Evolutionary conservation across 2,888 invertebrate species (phyloP), one percentile per base, ranked within the genome.

Genomic region (Eupithecia subfuscata): DNA sequence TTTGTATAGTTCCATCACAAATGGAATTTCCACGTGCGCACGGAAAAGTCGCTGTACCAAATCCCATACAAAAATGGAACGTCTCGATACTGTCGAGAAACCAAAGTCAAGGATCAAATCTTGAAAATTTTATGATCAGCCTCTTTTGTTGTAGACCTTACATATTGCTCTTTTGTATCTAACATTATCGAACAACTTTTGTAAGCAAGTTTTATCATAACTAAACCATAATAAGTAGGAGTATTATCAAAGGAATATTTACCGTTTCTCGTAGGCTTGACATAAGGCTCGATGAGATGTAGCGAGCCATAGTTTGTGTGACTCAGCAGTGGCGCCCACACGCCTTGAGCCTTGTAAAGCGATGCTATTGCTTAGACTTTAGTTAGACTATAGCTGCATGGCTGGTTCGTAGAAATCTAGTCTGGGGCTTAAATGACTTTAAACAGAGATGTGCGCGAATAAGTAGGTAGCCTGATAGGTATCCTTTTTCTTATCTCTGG

Each of bases 241-340:
- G 87, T 7, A 34, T 40, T 69, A 70, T 68, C 25, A 69, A 72
- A 75, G 71, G 64, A 60, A 69, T 64, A 75, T 71, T 69, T 71
- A 71, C 76, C 71, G 69, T 70, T 71, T 40, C 43, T 71, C 56
- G 71, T 70, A 72, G 70, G 72, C 67, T 74, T 63, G 67, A 60
- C 45, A 30, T 60, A 60, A 67, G 71, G 74, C 70, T 69, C 48
- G 67, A 11, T 65, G 69, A 68, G 43, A 70, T 65, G 64, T 69
- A 63, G 56, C 71, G 22, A 25, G 65, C 68, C 70, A 71, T 70
- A 90, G 91, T 91, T 91, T 83, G 89, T 92, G 92, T 60, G 60
- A 91, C 80, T 92, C 91, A 91, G 77, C 91, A 91, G 77, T 82
- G 87, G 89, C 91, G 89, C 92, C 92, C 91, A 92, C 91, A 92